Base-by-base conservation (phyloP, 2,113 vertebrate genomes). In the Parus major region DNA sequence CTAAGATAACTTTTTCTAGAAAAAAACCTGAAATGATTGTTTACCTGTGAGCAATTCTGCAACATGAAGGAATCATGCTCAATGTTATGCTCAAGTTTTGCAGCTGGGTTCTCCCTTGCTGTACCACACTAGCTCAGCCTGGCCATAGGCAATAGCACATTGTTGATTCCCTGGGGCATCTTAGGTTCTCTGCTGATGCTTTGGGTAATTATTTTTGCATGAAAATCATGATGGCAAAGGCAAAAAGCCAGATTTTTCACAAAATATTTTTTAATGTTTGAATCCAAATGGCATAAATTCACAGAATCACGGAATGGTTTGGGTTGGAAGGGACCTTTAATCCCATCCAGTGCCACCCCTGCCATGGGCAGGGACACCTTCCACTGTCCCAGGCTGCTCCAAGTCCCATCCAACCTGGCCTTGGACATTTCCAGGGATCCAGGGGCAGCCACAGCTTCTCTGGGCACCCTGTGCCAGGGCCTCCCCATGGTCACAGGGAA, bases 391-490 rank as follows among this genome's bases (percentile, higher is more conserved):
- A 82, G 55, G 8, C 0, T 55, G 63, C 41, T 23, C n/a, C 47
- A 59, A 75, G 33, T 44, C 2, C 22, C 0, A 0, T 59, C 77
- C 44, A 20, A 0, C 5, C 20, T 47, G 46, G 39, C 28, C 78
- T 53, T 21, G 53, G 53, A 18, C 46, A 89, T 7, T 39, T 10
- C 19, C 61, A 75, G 33, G 44, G 31, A 72, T 44, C 47, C 59
- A 42, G 53, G 5, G 2, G 33, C 53, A 53, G n/a, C 11, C 53
- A 66, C 60, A 68, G 24, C 11, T 75, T 2, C 39, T 29, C 24
- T 46, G n/a, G 36, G 11, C 1, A 66, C 0, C 21, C 53, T 46
- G 46, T 47, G 16, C 61, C 53, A 68, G 16, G 11, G n/a, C 24
- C 11, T 77, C 6, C 1, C 11, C 14, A 59, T 11, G 36, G 36